phyloP scores from a whole-genome alignment of 2,888 invertebrate species.

The Dione vanillae region DNA sequence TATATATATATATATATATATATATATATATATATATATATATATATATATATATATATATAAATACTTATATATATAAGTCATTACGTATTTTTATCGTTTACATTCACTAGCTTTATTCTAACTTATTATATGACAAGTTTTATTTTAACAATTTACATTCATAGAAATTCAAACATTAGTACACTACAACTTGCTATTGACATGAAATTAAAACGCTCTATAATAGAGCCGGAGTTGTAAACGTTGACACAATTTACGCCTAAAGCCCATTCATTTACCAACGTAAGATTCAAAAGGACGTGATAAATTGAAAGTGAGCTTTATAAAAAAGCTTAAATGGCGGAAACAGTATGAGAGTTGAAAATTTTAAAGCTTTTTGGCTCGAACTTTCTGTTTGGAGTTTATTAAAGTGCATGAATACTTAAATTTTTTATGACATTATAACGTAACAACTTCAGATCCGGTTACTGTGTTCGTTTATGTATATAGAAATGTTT shows the following conservation, averaged over 20 bases:
- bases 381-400: background rate
- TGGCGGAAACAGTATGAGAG: background rate
- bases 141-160: background rate
- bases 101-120: no score
- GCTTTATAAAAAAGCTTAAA: background rate
- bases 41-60: no score
- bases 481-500: no score
- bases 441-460: background rate
- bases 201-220: background rate
- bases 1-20: no score
- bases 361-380: background rate
- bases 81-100: no score
- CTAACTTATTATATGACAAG: no score
- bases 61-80: no score
- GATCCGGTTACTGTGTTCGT: no score
- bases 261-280: background rate
- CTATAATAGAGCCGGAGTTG: background rate
- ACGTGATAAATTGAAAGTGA: conserved; percentile 7
- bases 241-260: conserved; percentile 13
- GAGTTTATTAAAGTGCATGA: background rate
- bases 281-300: conserved; percentile 6
- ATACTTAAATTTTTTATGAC: background rate
- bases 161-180: background rate
- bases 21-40: no score
- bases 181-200: background rate